Percentiles rank a stretch among this genome's conserved stretches.
These are phyloP conservation scores for Acronicta psi DNA, from an alignment of 2,888 invertebrate species.

Conservation along the genomic window DNA sequence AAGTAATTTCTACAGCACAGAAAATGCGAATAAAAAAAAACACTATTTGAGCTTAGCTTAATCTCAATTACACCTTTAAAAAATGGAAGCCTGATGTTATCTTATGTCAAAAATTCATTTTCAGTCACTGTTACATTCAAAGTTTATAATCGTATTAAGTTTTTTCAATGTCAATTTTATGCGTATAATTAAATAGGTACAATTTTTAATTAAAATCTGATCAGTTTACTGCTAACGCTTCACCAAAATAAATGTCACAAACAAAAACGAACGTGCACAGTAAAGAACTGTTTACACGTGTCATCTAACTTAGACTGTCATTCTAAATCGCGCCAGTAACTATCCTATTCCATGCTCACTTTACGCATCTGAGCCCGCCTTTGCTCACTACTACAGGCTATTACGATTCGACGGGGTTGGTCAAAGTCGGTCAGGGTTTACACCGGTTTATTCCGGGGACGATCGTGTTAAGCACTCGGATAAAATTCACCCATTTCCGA, in stretches of 20 bases:
- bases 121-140: no score
- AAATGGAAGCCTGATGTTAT: no score
- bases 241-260: no score
- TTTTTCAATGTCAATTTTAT: no score
- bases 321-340: constrained; percentile 9
- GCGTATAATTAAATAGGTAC: no score
- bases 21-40: no score
- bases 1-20: neutral
- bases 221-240: no score
- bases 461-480: constrained; percentile 41
- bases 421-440: constrained; percentile 48
- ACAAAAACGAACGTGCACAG: neutral
- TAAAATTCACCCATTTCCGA: constrained; percentile 36
- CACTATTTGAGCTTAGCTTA: no score
- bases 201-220: no score
- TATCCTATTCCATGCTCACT: constrained; percentile 11
- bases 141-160: no score
- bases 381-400: constrained; percentile 4
- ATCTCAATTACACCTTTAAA: no score
- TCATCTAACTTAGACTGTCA: neutral
- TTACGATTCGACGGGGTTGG: constrained; percentile 39
- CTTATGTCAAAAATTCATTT: no score
- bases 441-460: constrained; percentile 35
- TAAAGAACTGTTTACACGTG: neutral
- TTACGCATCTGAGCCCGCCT: constrained; percentile 34